Percentiles rank a stretch among this genome's conserved stretches.
Conservation (phyloP, 2,888 invertebrate genomes). For the Drosophila pegasa region DNA sequence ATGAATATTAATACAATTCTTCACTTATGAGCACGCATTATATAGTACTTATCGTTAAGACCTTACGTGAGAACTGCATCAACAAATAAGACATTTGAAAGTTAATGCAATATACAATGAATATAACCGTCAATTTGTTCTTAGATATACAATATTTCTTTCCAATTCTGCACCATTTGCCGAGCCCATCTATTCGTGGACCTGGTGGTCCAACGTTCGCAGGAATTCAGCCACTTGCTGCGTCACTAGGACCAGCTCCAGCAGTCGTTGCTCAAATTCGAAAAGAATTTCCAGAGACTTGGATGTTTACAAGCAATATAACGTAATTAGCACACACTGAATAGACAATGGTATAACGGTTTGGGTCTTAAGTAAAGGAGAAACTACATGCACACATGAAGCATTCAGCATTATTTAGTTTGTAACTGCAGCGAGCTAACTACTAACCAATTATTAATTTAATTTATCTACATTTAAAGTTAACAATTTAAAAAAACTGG, state of each 20-base stretch:
- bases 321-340: conserved; percentile 35
- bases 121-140: too few relatives aligned
- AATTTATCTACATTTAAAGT: conserved; percentile 45
- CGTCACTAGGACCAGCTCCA: not conserved
- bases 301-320: conserved; percentile 86
- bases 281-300: conserved; percentile 89
- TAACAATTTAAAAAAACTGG: conserved; percentile 36
- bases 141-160: too few relatives aligned
- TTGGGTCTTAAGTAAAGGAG: not conserved
- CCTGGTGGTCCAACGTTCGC: not conserved
- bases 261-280: conserved; percentile 76
- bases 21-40: too few relatives aligned
- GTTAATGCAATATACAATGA: too few relatives aligned
- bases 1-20: too few relatives aligned
- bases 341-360: not conserved
- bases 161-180: too few relatives aligned
- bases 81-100: too few relatives aligned
- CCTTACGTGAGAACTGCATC: too few relatives aligned
- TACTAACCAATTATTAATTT: conserved; percentile 23
- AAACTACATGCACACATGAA: not conserved
- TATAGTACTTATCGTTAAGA: too few relatives aligned
- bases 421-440: not conserved
- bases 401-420: not conserved
- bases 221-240: not conserved
- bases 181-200: too few relatives aligned